Conservation (phyloP, 1,140 invertebrate species). For the Aphelenchoides fujianensis region DNA sequence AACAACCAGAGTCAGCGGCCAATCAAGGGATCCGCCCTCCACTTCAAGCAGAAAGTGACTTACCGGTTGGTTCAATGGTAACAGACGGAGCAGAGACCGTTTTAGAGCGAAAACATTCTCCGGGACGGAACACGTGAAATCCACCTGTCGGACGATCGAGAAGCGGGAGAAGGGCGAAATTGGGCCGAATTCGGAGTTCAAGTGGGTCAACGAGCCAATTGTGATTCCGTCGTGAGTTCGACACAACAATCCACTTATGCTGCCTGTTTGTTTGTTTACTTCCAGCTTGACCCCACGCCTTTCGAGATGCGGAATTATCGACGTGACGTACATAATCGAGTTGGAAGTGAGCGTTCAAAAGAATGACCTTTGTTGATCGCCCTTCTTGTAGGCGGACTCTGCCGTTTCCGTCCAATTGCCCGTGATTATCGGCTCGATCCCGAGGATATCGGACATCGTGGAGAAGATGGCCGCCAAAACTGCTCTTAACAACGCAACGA, state of each 20-base stretch:
- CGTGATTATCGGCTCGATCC: conserved; percentile 59
- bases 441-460: conserved; percentile 50
- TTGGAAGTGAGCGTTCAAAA: conserved; percentile 40
- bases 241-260: no score
- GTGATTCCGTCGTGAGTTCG: conserved; percentile 49
- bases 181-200: conserved; percentile 18
- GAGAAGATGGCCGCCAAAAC: conserved; percentile 20
- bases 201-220: conserved; percentile 40
- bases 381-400: conserved; percentile 32
- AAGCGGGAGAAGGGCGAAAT: conserved; percentile 41
- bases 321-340: conserved; percentile 52
- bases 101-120: conserved; percentile 61
- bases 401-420: conserved; percentile 43
- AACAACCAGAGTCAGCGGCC: conserved; percentile 38
- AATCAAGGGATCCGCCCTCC: conserved; percentile 32
- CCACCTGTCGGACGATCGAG: conserved; percentile 29
- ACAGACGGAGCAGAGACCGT: conserved; percentile 19
- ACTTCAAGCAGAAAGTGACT: conserved; percentile 51
- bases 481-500: conserved; percentile 10
- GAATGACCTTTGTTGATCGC: conserved; percentile 3
- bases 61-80: conserved; percentile 46
- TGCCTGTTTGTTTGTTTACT: no score
- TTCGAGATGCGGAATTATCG: conserved; percentile 55
- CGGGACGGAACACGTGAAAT: conserved; percentile 53
- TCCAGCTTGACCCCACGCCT: conserved; percentile 55